phyloP scores from a whole-genome alignment of 1,140 invertebrate species.

The Drosophila cardini region DNA sequence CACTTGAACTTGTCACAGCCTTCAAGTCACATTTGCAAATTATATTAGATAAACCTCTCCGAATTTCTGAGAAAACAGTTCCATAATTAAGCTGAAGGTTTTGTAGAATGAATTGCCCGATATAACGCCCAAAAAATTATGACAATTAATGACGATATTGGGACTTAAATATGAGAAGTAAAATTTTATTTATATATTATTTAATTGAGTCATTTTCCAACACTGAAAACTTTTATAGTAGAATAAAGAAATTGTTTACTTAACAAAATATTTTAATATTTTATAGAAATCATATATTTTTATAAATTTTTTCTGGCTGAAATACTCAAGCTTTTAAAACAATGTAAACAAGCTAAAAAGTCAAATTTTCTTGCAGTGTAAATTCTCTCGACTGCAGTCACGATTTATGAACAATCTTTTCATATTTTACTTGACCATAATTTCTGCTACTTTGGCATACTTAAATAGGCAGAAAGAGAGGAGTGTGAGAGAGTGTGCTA shows the following conservation, averaged over 20 bases:
- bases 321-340: too few species aligned
- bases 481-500: neutral
- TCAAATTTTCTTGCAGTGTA: slow-evolving; percentile 25
- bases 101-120: slow-evolving; percentile 57
- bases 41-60: slow-evolving; percentile 26
- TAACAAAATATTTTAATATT: too few species aligned
- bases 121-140: slow-evolving; percentile 52
- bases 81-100: slow-evolving; percentile 48
- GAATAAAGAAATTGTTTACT: too few species aligned
- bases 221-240: slow-evolving; percentile 29
- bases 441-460: slow-evolving; percentile 52
- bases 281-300: too few species aligned
- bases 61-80: neutral
- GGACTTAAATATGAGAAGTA: neutral
- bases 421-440: slow-evolving; percentile 55
- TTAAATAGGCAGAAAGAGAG: slow-evolving; percentile 21
- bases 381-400: slow-evolving; percentile 62
- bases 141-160: slow-evolving; percentile 17
- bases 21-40: slow-evolving; percentile 24
- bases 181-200: neutral
- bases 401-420: slow-evolving; percentile 70
- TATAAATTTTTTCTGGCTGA: too few species aligned
- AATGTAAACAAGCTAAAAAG: too few species aligned
- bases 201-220: slow-evolving; percentile 23
- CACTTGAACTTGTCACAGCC: slow-evolving; percentile 45